Evolutionary conservation across 2,888 invertebrate genomes (phyloP).

Genomic region (Drosophila hamatofila): DNA sequence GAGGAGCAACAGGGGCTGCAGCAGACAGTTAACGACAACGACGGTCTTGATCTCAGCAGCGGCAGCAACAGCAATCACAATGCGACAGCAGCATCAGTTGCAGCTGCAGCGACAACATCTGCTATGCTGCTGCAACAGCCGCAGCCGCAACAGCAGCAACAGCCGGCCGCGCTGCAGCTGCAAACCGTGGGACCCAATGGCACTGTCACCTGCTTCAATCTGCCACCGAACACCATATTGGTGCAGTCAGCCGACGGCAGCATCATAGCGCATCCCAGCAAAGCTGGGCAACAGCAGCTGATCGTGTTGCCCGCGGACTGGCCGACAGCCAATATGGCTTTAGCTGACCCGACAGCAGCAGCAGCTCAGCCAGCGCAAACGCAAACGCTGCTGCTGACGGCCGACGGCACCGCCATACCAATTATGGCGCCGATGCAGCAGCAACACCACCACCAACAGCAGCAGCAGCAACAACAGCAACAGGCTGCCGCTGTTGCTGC

Average conservation of each 20-base stretch:
- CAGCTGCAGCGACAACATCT: slow-evolving; percentile 29
- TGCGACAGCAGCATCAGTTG: slow-evolving; percentile 10
- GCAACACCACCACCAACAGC: slow-evolving; percentile 45
- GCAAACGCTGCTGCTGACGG: slow-evolving; percentile 75
- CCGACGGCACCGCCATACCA: slow-evolving; percentile 78
- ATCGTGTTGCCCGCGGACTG: slow-evolving; percentile 77
- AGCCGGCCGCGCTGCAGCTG: slow-evolving; percentile 68
- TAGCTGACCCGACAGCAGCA: slow-evolving; percentile 40
- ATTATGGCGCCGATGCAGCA: slow-evolving; percentile 66
- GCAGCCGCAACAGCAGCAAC: slow-evolving; percentile 40
- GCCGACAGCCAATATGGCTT: slow-evolving; percentile 42
- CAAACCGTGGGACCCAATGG: slow-evolving; percentile 83
- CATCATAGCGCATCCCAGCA: slow-evolving; percentile 75
- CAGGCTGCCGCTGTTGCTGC: slow-evolving; percentile 75
- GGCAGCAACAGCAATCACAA: slow-evolving; percentile 38
- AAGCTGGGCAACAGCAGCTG: slow-evolving; percentile 77
- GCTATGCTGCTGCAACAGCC: slow-evolving; percentile 41
- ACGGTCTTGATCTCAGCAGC: slow-evolving; percentile 50
- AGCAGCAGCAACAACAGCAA: slow-evolving; percentile 73
- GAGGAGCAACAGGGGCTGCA: slow-evolving; percentile 53
- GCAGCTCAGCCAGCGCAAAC: slow-evolving; percentile 44
- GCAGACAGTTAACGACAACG: slow-evolving; percentile 31
- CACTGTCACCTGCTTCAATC: slow-evolving; percentile 81
- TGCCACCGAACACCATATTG: slow-evolving; percentile 81
- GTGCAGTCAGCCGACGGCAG: slow-evolving; percentile 81